Evolutionary conservation across 2,888 invertebrate genomes (phyloP).

Genomic region (Leistus spinibarbis): DNA sequence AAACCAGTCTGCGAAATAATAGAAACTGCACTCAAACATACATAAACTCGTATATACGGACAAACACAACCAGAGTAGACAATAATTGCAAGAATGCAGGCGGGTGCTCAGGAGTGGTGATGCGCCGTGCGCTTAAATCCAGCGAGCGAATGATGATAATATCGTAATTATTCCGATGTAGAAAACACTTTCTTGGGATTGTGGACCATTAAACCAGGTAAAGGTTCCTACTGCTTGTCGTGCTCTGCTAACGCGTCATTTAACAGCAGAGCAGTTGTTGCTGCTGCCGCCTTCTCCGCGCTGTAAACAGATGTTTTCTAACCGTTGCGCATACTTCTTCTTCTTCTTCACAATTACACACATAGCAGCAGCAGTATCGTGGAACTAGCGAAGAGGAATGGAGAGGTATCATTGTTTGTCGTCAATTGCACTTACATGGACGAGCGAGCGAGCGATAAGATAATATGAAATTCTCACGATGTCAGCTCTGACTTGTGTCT

Average conservation of each 20-base stretch:
- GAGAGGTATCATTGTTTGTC: neutral
- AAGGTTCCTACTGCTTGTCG: neutral
- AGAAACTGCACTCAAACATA: neutral
- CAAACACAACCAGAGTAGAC: neutral
- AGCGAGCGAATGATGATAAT: neutral
- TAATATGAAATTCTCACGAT: neutral
- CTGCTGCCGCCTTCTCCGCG: neutral
- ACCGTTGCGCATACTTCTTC: constrained; percentile 23
- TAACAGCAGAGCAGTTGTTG: constrained; percentile 5
- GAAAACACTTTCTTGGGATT: constrained; percentile 26
- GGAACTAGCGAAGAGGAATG: neutral
- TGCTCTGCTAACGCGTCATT: constrained; percentile 13
- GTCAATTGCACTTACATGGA: neutral
- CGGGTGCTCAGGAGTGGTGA: neutral
- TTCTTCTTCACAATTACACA: constrained; percentile 29
- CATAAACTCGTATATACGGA: neutral
- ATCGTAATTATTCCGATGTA: constrained; percentile 28
- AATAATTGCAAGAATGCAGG: neutral
- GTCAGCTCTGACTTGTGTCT: neutral
- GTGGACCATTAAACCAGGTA: constrained; percentile 33
- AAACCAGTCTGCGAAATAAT: neutral
- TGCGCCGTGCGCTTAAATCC: neutral
- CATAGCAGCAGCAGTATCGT: neutral
- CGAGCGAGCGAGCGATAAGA: neutral
- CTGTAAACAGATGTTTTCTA: constrained; percentile 6